These are phyloP conservation scores for Desoria tigrina DNA, from an alignment of 2,888 invertebrate species.

Conservation along the genomic window DNA sequence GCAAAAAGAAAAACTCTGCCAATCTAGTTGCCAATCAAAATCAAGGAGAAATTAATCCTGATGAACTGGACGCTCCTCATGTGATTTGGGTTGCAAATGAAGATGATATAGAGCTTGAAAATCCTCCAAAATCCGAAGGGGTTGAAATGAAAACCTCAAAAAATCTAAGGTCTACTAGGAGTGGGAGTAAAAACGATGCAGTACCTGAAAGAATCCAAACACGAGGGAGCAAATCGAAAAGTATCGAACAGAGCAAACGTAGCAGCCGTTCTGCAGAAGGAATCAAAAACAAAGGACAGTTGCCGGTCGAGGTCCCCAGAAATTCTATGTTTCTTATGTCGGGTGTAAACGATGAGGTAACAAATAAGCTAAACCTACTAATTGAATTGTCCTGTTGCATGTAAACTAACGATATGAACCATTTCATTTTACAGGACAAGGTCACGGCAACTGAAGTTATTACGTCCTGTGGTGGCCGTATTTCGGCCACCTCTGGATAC, in stretches of 20 bases:
- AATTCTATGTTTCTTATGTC: not conserved
- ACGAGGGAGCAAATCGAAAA: no score
- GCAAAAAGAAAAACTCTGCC: not conserved
- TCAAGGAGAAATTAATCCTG: not conserved
- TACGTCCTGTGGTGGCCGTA: conserved; percentile 65
- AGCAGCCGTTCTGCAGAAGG: not conserved
- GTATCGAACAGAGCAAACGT: no score
- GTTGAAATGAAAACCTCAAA: no score
- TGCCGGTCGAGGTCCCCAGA: not conserved
- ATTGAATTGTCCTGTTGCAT: not conserved
- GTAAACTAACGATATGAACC: not conserved
- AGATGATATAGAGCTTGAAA: not conserved
- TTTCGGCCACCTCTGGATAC: conserved; percentile 63
- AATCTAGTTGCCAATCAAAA: not conserved
- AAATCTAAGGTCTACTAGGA: no score
- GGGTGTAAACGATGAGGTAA: conserved; percentile 1
- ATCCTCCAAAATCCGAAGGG: not conserved
- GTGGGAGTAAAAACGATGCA: no score
- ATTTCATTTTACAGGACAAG: conserved; percentile 10
- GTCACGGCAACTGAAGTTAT: conserved; percentile 58
- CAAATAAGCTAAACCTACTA: not conserved
- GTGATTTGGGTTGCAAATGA: conserved; percentile 20
- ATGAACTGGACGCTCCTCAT: conserved; percentile 9
- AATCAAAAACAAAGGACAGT: not conserved
- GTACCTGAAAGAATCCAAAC: not conserved